A percentile compares a stretch with the other conserved stretches of the same genome.
Evolutionary conservation across 2,797 vertebrate genomes (phyloP).

Genomic region (Artibeus jamaicensis): DNA sequence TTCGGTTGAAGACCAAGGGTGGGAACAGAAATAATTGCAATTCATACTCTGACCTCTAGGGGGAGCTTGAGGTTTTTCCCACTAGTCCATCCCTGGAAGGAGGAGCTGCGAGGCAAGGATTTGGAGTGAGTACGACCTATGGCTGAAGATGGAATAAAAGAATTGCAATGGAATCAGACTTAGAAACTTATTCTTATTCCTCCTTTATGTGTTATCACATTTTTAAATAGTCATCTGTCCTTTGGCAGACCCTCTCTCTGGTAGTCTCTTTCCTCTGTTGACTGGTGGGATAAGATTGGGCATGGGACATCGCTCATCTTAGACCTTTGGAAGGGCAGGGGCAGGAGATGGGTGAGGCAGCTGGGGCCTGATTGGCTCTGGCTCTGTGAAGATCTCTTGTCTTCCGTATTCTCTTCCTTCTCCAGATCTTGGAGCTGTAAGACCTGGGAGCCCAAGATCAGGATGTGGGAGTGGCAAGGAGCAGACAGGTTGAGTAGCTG

Average conservation of each 20-base stretch:
- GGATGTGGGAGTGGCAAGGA: not conserved
- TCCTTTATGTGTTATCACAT: not conserved
- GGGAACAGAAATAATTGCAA: not conserved
- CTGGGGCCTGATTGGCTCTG: not conserved
- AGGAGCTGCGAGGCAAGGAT: accelerated
- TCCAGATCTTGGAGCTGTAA: not conserved
- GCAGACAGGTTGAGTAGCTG: not conserved
- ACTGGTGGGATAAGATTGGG: not conserved
- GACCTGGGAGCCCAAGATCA: not conserved
- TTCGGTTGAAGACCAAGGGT: not conserved
- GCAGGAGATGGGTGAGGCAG: not conserved
- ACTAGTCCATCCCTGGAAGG: not conserved
- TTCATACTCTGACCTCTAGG: not conserved
- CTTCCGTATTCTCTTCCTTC: not conserved
- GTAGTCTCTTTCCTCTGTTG: too few species aligned
- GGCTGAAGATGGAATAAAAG: not conserved
- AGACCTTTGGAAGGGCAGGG: not conserved
- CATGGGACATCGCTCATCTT: accelerated
- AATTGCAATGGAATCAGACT: not conserved
- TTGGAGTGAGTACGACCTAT: not conserved
- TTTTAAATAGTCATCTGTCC: not conserved
- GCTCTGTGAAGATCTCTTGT: not conserved
- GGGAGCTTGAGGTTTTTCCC: not conserved
- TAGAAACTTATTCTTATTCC: not conserved
- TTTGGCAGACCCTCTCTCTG: not conserved